Base-by-base conservation (phyloP, 2,888 invertebrate genomes). In the Xanthostigma xanthostigma region DNA sequence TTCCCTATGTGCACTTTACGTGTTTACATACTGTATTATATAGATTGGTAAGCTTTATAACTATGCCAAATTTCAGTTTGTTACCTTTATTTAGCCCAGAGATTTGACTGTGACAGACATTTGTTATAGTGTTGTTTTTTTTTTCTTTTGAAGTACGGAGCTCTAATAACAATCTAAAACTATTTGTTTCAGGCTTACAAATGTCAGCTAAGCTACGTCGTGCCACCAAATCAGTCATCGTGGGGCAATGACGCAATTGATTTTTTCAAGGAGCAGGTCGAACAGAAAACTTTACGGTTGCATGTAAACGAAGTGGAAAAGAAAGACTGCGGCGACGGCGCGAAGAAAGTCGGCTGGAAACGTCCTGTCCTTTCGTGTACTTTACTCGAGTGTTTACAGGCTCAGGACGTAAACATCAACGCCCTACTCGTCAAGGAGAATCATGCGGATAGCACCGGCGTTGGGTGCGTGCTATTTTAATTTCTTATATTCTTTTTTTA, bases 371-470 rank as follows among this genome's bases (percentile, higher is more conserved):
- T 64, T 10, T 60, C 64, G 49, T 71, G 74, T 1, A 61, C 65
- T 0, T 52, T 76, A 33, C 70, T 69, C 53, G 62, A 68, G 44
- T 50, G 57, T 39, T 57, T 58, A 51, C 58, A 60, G 9, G 53
- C 60, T 2, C 57, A 61, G 2, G 66, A 70, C 37, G 52, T 65
- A 2, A 76, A 75, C 55, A 58, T 81, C 2, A 78, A 75, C 56
- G 68, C 71, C 0, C 50, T 68, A 37, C 57, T 81, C 50, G 75
- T 77, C 1, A 60, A 64, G 9, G 62, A 68, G 14, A 65, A 66
- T 1, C 62, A 70, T 27, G 79, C 74, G 1, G 49, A 58, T 11
- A 71, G 74, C 44, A 72, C 66, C 4, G 79, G 77, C 1, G 57
- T 60, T 41, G 61, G 67, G 75, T 76, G 62, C 63, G 65, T 6